Percentiles rank a stretch among this genome's conserved stretches.
phyloP scores from a whole-genome alignment of 1,140 invertebrate genomes.

The Cyclargus thomasi region DNA sequence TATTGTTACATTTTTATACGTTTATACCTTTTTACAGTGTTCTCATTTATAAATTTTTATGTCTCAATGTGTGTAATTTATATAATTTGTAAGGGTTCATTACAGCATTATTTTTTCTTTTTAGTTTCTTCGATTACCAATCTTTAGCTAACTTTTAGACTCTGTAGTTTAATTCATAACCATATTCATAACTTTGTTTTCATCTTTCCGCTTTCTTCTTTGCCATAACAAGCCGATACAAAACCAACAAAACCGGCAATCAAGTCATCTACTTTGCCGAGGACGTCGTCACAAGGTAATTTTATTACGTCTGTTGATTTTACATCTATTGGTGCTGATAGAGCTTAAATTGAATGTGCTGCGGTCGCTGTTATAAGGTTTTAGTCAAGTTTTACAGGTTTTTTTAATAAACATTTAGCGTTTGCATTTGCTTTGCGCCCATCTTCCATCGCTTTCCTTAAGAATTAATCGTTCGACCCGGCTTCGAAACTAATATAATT shows the following conservation, averaged over 20 bases:
- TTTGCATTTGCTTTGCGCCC: conserved; percentile 9
- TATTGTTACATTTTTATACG: neutral
- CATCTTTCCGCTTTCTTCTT: conserved; percentile 74
- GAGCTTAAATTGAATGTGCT: conserved; percentile 16
- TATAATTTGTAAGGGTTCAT: neutral
- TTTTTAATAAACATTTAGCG: neutral
- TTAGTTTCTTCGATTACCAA: neutral
- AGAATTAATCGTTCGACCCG: neutral
- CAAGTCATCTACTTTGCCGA: conserved; percentile 93
- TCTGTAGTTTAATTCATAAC: conserved; percentile 68
- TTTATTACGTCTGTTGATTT: conserved; percentile 24
- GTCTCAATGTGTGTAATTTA: neutral
- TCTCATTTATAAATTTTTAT: neutral
- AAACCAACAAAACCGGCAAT: conserved; percentile 96
- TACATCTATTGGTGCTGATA: conserved; percentile 14
- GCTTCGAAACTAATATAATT: conserved; percentile 10
- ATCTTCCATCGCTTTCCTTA: conserved; percentile 18
- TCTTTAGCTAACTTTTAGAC: conserved; percentile 31
- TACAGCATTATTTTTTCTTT: neutral
- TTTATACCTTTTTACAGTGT: neutral
- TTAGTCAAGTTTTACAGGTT: neutral
- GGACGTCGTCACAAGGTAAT: conserved; percentile 95
- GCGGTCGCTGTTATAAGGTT: conserved; percentile 11
- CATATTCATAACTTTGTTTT: conserved; percentile 72
- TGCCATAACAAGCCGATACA: conserved; percentile 85